Percentiles rank a stretch among this genome's conserved stretches.
phyloP scores from a whole-genome alignment of 1,140 invertebrate species.

The Idris sp. region DNA sequence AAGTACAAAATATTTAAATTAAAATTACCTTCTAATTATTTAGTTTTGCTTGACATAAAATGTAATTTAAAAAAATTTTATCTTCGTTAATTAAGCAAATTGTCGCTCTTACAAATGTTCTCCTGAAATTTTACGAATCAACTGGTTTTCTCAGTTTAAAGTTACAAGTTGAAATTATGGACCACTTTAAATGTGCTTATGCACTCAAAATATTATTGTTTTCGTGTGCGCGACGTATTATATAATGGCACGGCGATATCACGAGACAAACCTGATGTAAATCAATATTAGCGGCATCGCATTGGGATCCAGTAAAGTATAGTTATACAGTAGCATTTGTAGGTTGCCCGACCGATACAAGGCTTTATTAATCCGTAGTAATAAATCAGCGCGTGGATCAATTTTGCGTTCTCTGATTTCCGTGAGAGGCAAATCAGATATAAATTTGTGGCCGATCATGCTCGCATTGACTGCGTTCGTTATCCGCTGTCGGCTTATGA shows the following conservation, averaged over 20 bases:
- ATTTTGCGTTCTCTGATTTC: slow-evolving; percentile 73
- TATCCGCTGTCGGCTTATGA: slow-evolving; percentile 62
- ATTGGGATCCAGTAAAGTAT: slow-evolving; percentile 60
- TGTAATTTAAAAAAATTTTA: too few species aligned
- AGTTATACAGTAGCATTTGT: slow-evolving; percentile 51
- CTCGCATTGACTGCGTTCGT: slow-evolving; percentile 65
- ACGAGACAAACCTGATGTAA: slow-evolving; percentile 63
- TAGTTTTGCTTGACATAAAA: too few species aligned
- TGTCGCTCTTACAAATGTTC: too few species aligned
- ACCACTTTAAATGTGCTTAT: slow-evolving; percentile 55
- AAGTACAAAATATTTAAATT: too few species aligned
- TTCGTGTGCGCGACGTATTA: slow-evolving; percentile 48
- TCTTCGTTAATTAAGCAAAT: too few species aligned
- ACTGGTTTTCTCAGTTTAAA: too few species aligned
- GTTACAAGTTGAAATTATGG: background rate
- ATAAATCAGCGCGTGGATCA: slow-evolving; percentile 75
- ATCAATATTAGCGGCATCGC: slow-evolving; percentile 65
- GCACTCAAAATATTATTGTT: slow-evolving; percentile 39
- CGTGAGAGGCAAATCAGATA: slow-evolving; percentile 72
- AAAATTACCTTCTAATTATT: too few species aligned
- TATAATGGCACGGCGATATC: slow-evolving; percentile 45
- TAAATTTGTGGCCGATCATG: slow-evolving; percentile 72
- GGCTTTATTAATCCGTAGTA: slow-evolving; percentile 74
- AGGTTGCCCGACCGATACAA: slow-evolving; percentile 66
- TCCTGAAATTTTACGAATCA: too few species aligned